Conservation (phyloP, 2,113 vertebrate species). For the Hoplias malabaricus region DNA sequence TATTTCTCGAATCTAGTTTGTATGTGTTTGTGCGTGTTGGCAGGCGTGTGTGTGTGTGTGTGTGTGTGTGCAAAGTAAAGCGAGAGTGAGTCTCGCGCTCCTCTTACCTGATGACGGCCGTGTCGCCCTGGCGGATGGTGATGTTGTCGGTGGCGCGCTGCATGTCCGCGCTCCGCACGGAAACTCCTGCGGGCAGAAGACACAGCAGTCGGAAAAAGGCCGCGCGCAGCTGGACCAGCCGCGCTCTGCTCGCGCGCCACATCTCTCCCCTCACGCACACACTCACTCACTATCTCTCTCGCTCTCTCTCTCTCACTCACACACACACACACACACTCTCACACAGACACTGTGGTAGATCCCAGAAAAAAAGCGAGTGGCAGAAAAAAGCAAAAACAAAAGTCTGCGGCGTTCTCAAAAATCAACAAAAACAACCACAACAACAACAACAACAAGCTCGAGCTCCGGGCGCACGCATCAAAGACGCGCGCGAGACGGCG, state of each 20-base stretch:
- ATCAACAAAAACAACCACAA: neutral
- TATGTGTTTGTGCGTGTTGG: neutral
- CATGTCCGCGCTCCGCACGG: constrained; percentile 98
- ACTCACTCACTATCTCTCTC: constrained; percentile 6
- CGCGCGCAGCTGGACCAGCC: constrained; percentile 91
- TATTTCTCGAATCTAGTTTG: neutral
- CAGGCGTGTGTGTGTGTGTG: neutral
- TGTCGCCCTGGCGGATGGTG: constrained; percentile 98
- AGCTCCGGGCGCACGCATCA: neutral
- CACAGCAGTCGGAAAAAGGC: constrained; percentile 96
- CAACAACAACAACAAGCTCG: neutral
- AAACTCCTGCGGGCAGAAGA: constrained; percentile 98
- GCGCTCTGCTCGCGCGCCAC: constrained; percentile 84
- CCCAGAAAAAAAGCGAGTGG: neutral
- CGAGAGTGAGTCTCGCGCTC: neutral
- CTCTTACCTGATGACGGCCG: constrained; percentile 95
- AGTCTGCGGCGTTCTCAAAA: neutral
- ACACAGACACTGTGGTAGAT: constrained; percentile 24
- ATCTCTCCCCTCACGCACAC: constrained; percentile 65
- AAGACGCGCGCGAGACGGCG: neutral
- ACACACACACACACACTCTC: constrained; percentile 21
- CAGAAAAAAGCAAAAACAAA: no score
- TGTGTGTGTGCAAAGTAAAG: neutral
- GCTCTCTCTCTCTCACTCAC: constrained; percentile 49
- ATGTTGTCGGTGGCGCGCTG: constrained; percentile 98